These are phyloP conservation scores for Tanypteryx hageni DNA, from an alignment of 2,888 invertebrate species.

Conservation along the genomic window DNA sequence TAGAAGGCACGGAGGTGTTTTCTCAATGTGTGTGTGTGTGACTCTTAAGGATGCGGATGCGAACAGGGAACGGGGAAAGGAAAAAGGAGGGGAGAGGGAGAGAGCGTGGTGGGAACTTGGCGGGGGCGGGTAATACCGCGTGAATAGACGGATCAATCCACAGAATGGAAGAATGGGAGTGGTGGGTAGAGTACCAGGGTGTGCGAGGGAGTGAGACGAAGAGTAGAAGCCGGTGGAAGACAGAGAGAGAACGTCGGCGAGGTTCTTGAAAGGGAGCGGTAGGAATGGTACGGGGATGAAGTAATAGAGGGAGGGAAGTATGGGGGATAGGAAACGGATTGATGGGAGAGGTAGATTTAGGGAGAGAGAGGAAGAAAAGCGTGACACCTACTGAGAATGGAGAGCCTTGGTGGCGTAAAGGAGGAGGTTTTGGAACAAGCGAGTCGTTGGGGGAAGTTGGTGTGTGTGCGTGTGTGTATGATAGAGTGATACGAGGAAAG, in stretches of 20 bases:
- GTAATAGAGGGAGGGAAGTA: background rate
- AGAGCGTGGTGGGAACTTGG: background rate
- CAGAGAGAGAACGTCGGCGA: background rate
- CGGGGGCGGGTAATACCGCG: constrained; percentile 36
- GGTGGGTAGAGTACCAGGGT: background rate
- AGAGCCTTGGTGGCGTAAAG: constrained; percentile 27
- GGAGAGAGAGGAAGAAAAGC: background rate
- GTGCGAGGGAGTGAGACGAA: background rate
- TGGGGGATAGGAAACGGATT: background rate
- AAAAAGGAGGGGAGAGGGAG: background rate
- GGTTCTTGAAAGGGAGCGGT: background rate
- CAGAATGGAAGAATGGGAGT: background rate
- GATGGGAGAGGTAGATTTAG: background rate
- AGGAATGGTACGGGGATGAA: background rate
- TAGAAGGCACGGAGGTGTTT: background rate
- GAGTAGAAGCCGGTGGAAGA: background rate
- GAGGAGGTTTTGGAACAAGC: constrained; percentile 26
- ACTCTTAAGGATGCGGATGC: background rate
- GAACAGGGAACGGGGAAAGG: background rate
- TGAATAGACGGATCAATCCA: constrained; percentile 38
- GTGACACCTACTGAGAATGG: background rate
- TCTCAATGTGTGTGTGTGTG: background rate
- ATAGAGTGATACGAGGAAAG: background rate
- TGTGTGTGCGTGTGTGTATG: no score
- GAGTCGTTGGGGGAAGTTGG: constrained; percentile 18